Conservation (phyloP, 2,888 invertebrate species). For the Keiferia lycopersicella region DNA sequence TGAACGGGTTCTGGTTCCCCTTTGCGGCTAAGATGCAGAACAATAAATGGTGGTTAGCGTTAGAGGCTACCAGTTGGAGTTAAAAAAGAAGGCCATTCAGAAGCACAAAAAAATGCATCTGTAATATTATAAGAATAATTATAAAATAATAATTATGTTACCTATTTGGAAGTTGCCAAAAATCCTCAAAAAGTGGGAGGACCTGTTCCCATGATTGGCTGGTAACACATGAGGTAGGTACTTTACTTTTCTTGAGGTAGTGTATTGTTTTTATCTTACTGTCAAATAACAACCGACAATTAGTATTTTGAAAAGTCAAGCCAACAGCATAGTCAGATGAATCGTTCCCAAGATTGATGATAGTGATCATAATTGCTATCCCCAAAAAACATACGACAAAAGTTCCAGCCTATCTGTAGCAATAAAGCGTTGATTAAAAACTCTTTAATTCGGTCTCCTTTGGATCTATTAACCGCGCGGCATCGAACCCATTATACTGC, state of each 20-base stretch:
- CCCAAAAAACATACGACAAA: constrained; percentile 17
- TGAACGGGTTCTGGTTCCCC: constrained; percentile 11
- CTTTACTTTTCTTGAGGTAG: too few species aligned
- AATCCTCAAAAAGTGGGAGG: too few species aligned
- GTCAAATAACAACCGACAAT: too few species aligned
- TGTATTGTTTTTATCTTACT: too few species aligned
- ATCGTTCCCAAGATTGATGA: background rate
- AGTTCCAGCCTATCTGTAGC: constrained; percentile 5
- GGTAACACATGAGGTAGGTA: too few species aligned
- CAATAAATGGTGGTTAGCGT: constrained; percentile 9
- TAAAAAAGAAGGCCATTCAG: background rate
- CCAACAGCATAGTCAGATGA: background rate
- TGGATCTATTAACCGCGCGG: constrained; percentile 54
- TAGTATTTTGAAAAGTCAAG: background rate
- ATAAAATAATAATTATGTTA: too few species aligned
- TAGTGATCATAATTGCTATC: constrained; percentile 16
- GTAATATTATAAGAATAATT: too few species aligned
- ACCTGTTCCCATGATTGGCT: too few species aligned
- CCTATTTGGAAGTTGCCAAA: too few species aligned
- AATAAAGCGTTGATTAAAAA: constrained; percentile 51
- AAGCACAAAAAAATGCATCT: too few species aligned
- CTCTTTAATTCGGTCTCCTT: constrained; percentile 55
- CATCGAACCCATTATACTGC: constrained; percentile 52
- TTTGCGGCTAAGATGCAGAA: constrained; percentile 9
- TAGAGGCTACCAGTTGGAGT: background rate